These are phyloP conservation scores for Mesoclemmys tuberculata DNA, from an alignment of 2,113 vertebrate species.

Conservation along the genomic window DNA sequence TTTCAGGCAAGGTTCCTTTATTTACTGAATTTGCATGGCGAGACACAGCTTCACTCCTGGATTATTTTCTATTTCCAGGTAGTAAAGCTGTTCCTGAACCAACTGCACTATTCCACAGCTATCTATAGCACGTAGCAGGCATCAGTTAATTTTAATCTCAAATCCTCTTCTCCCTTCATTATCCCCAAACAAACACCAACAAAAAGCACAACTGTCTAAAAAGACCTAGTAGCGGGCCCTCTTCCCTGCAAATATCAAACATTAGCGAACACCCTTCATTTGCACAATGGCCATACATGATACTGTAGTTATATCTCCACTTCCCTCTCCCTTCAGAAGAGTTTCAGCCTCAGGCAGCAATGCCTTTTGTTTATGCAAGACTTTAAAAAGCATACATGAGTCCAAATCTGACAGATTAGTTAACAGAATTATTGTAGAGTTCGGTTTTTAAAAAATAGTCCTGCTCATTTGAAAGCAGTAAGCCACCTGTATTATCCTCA, in stretches of 20 bases:
- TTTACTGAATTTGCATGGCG: not conserved
- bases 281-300: accelerated
- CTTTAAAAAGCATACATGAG: not conserved
- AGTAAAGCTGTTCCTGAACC: constrained; percentile 61
- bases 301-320: not conserved
- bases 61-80: constrained; percentile 76
- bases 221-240: not conserved
- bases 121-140: constrained; percentile 64
- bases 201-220: not conserved
- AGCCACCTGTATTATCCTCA: not conserved
- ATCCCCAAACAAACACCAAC: constrained; percentile 49
- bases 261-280: not conserved
- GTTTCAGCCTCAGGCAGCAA: not conserved
- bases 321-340: not conserved
- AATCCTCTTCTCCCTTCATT: constrained; percentile 67
- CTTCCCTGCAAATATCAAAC: not conserved
- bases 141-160: constrained; percentile 70
- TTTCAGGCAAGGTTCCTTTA: not conserved
- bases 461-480: not conserved
- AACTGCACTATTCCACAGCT: constrained; percentile 53
- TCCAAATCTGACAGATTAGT: not conserved
- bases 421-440: accelerated
- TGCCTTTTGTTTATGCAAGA: not conserved
- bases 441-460: accelerated
- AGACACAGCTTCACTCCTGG: not conserved